Evolutionary conservation across 2,888 invertebrate species (phyloP), one percentile per base, ranked within the genome.

Genomic region (Carcina quercana): DNA sequence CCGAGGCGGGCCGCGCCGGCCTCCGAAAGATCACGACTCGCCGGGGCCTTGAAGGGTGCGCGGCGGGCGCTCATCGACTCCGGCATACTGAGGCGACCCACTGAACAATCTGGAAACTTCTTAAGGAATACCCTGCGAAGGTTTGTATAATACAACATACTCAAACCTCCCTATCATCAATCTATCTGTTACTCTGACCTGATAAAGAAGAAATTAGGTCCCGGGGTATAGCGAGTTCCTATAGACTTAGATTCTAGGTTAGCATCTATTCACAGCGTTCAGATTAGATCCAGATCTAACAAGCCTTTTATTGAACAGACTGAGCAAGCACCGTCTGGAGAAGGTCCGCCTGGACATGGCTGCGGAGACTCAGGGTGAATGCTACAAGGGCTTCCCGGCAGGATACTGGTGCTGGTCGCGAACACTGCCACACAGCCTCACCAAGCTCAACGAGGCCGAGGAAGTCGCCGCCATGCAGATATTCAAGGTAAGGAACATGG

Each of bases 341-440:
- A 93, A 93, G 62, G 72, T 85, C 13, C 82, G 83, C 0, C 46
- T 73, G 8, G 83, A 83, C 49, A 64, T 73, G 38, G 74, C 78
- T n/a, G 70, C 85, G 11, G 87, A 87, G 48, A 89, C 90, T 38
- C 89, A 91, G 32, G 92, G 93, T 12, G 95, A 95, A 74, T 90
- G 91, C 24, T 95, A 95, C 73, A 95, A 95, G 72, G 93, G 93
- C 31, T 95, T 92, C 71, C 91, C 93, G 6, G 89, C 93, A 42
- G 90, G 58, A 12, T 96, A 92, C 79, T 97, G 97, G 97, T 92
- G 95, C 24, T 97, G 96, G 79, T 91, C 92, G 55, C 89, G 95
- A 43, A 88, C 91, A 38, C 76, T 96, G 34, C 88, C 91, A 2
- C 95, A 96, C 72, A 93, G 93, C 52, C 87, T 97, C 38, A 93